phyloP scores from a whole-genome alignment of 2,888 invertebrate genomes.

The Ceratothoa steindachneri region DNA sequence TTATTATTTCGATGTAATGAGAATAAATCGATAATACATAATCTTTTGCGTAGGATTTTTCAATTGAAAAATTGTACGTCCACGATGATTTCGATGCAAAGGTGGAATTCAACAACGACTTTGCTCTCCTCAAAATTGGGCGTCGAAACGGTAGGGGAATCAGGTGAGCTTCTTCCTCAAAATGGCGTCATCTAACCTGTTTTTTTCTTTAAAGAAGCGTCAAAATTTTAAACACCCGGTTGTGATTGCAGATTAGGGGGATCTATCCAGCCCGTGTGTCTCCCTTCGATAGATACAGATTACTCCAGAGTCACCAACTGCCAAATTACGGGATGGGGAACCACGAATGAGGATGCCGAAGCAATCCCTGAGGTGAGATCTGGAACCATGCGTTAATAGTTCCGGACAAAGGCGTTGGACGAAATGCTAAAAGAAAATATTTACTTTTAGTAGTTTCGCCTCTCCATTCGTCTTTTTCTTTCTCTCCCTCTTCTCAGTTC shows the following conservation, averaged over 20 bases:
- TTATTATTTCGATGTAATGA: too few species aligned
- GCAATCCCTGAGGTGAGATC: conserved; percentile 37
- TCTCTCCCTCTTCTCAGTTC: too few species aligned
- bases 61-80: conserved; percentile 65
- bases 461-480: too few species aligned
- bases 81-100: conserved; percentile 66
- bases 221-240: not conserved
- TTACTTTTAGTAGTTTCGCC: too few species aligned
- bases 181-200: not conserved
- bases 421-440: too few species aligned
- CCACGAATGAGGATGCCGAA: conserved; percentile 31
- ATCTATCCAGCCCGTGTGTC: conserved; percentile 69
- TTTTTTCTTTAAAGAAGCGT: not conserved
- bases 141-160: conserved; percentile 32
- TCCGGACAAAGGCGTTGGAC: too few species aligned
- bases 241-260: conserved; percentile 57
- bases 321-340: conserved; percentile 75
- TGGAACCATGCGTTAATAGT: too few species aligned
- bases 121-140: conserved; percentile 62
- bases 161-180: too few species aligned
- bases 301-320: conserved; percentile 63
- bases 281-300: conserved; percentile 60
- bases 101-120: conserved; percentile 68
- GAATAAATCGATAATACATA: not conserved
- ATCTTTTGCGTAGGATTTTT: conserved; percentile 57